These are phyloP conservation scores for Aythya fuligula DNA, from an alignment of 2,797 vertebrate species.

Conservation along the genomic window DNA sequence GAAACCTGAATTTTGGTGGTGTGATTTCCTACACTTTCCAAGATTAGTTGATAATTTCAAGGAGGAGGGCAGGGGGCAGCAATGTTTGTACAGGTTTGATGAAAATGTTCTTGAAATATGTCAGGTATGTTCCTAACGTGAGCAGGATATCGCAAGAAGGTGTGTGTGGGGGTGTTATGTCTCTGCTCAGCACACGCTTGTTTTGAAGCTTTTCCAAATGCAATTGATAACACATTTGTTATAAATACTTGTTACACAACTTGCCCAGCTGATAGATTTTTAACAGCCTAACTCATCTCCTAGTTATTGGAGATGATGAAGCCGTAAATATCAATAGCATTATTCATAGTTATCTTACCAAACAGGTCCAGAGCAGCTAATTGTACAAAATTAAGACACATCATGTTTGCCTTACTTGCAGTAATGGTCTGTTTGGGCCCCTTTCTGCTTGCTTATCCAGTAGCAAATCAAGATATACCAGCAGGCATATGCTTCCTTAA, in stretches of 20 bases:
- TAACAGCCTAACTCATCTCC: neutral
- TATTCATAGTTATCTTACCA: neutral
- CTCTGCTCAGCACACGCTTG: neutral
- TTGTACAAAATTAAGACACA: neutral
- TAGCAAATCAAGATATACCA: neutral
- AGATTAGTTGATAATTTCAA: neutral
- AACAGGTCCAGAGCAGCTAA: neutral
- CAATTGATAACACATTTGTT: neutral
- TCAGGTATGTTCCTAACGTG: neutral
- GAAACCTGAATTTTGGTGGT: conserved; percentile 13
- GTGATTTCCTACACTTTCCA: neutral
- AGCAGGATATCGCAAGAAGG: neutral
- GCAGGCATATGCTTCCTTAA: neutral
- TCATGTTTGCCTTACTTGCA: neutral
- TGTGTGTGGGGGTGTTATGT: neutral
- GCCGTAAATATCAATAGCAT: neutral
- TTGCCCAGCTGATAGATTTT: neutral
- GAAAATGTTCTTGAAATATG: neutral
- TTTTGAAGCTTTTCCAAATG: conserved; percentile 5
- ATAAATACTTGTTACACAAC: neutral
- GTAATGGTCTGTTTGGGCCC: neutral
- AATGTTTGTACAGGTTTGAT: neutral
- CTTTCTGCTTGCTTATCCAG: neutral
- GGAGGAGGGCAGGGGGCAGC: neutral
- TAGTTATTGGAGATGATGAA: neutral